phyloP scores from a whole-genome alignment of 1,140 invertebrate species.

The Scaptomyza pallida region DNA sequence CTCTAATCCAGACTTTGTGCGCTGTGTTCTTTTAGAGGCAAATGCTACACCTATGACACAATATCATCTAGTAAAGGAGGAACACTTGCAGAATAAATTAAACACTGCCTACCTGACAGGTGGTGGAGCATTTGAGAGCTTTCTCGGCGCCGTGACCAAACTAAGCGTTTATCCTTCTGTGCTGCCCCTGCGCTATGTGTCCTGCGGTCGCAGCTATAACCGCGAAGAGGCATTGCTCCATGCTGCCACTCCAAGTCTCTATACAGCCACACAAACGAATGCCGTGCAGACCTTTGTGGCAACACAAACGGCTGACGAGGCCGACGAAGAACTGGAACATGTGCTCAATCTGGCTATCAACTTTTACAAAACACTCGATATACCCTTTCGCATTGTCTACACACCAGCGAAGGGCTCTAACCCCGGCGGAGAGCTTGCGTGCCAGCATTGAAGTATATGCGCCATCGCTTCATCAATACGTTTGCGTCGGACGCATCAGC shows the following conservation, averaged over 20 bases:
- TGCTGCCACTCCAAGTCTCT: constrained; percentile 84
- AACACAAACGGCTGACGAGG: constrained; percentile 71
- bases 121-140: constrained; percentile 85
- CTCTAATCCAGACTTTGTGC: constrained; percentile 87
- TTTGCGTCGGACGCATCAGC: constrained; percentile 87
- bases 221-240: constrained; percentile 60
- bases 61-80: constrained; percentile 85
- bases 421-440: constrained; percentile 85
- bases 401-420: constrained; percentile 84
- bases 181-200: constrained; percentile 86
- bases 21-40: constrained; percentile 87
- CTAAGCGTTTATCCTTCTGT: constrained; percentile 84
- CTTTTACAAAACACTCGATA: constrained; percentile 85
- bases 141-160: constrained; percentile 86
- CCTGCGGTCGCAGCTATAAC: constrained; percentile 86
- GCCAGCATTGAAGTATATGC: constrained; percentile 88
- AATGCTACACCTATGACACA: constrained; percentile 85
- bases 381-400: constrained; percentile 86
- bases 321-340: constrained; percentile 84
- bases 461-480: constrained; percentile 84
- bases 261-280: constrained; percentile 86
- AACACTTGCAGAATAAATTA: constrained; percentile 82
- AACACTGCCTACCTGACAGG: constrained; percentile 86
- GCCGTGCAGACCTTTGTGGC: constrained; percentile 85
- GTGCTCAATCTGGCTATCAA: constrained; percentile 83